Percentiles rank a stretch among this genome's conserved stretches.
Conservation (phyloP, 2,797 vertebrate species). For the Takifugu ocellatus region DNA sequence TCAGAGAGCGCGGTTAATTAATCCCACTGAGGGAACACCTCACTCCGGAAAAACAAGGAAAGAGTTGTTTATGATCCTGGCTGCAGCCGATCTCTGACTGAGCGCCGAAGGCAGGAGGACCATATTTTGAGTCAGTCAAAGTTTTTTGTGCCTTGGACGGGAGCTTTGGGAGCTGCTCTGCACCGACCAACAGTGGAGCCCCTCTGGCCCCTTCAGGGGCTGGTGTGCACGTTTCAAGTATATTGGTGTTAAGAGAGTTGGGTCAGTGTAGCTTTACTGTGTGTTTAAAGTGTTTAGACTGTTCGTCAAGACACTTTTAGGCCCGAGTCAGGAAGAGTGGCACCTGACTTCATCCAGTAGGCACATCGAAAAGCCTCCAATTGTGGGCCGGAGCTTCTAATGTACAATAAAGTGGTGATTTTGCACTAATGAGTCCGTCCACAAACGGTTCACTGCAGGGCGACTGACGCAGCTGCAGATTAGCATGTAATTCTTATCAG, state of each 20-base stretch:
- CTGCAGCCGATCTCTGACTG: constrained; percentile 20
- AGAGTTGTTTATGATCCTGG: constrained; percentile 17
- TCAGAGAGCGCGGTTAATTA: constrained; percentile 60
- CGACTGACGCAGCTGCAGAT: constrained; percentile 20
- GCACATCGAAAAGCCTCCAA: not conserved
- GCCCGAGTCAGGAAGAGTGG: too few relatives aligned
- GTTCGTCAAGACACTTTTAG: too few relatives aligned
- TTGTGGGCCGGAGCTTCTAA: not conserved
- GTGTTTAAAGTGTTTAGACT: too few relatives aligned
- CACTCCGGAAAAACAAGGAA: constrained; percentile 18
- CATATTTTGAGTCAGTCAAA: too few relatives aligned
- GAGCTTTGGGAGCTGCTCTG: too few relatives aligned
- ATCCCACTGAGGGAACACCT: constrained; percentile 67
- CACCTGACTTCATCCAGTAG: not conserved
- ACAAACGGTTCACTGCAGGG: constrained; percentile 11
- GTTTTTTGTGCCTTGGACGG: too few relatives aligned
- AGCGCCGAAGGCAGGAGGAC: not conserved
- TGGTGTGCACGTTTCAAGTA: too few relatives aligned
- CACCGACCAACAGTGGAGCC: too few relatives aligned
- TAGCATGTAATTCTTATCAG: constrained; percentile 18
- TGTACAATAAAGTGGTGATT: constrained; percentile 10
- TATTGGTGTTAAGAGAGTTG: too few relatives aligned
- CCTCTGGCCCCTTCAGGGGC: too few relatives aligned
- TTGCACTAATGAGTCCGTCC: constrained; percentile 15
- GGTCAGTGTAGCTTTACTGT: too few relatives aligned